phyloP scores from a whole-genome alignment of 2,113 vertebrate species.

The Nanorana parkeri region DNA sequence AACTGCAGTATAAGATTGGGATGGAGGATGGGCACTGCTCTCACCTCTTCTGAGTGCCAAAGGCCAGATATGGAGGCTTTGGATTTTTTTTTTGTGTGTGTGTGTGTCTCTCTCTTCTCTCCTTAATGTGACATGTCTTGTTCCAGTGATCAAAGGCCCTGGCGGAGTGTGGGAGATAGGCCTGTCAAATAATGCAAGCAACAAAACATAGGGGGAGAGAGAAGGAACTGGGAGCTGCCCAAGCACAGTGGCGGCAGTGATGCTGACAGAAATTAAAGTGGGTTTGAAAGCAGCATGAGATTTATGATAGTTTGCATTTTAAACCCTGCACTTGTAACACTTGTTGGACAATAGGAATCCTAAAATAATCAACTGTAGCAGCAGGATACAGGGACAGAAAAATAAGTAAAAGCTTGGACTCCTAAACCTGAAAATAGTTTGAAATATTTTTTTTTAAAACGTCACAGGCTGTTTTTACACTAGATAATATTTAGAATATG shows the following conservation, averaged over 20 bases:
- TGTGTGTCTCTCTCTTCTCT: slow-evolving; percentile 26
- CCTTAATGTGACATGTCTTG: slow-evolving; percentile 73
- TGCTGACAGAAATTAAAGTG: slow-evolving; percentile 79
- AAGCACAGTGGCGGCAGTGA: slow-evolving; percentile 65
- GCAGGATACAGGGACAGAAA: slow-evolving; percentile 69
- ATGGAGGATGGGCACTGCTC: slow-evolving; percentile 35
- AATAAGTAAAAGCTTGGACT: slow-evolving; percentile 15
- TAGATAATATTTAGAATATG: background rate
- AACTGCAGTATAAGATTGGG: background rate
- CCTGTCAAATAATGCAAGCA: slow-evolving; percentile 72
- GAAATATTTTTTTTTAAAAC: background rate
- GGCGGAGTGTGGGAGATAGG: slow-evolving; percentile 70
- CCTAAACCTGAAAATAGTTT: no score
- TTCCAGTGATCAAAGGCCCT: slow-evolving; percentile 75
- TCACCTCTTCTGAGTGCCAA: slow-evolving; percentile 12
- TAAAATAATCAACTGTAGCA: slow-evolving; percentile 69
- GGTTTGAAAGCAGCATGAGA: slow-evolving; percentile 77
- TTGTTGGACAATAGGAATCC: slow-evolving; percentile 73
- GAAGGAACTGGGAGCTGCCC: slow-evolving; percentile 49
- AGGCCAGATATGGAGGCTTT: slow-evolving; percentile 49
- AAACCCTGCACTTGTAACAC: slow-evolving; percentile 75
- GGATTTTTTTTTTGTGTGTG: slow-evolving; percentile 56
- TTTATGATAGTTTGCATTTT: slow-evolving; percentile 76
- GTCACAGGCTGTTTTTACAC: background rate
- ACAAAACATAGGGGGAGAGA: slow-evolving; percentile 42